A percentile compares a stretch with the other conserved stretches of the same genome.
phyloP scores from a whole-genome alignment of 1,140 invertebrate genomes.

The Drosophila melanica region DNA sequence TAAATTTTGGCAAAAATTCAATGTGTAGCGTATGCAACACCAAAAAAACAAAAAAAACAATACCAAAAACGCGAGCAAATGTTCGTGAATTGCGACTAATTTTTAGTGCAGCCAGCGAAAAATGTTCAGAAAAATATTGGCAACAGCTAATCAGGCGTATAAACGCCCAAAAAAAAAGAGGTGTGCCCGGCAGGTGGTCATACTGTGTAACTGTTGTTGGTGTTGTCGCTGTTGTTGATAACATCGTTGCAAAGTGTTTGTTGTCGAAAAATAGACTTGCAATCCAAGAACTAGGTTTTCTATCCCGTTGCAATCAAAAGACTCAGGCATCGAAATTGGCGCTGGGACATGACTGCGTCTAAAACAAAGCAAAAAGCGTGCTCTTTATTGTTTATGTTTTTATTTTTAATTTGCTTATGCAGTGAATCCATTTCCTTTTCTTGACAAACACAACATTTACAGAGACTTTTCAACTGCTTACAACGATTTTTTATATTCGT shows the following conservation, averaged over 20 bases:
- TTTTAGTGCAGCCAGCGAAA: constrained; percentile 65
- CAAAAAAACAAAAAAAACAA: not conserved
- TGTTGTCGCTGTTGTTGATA: constrained; percentile 60
- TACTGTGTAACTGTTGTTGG: constrained; percentile 14
- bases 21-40: constrained; percentile 33
- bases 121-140: constrained; percentile 67
- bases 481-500: too few relatives aligned
- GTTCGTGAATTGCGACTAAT: constrained; percentile 77
- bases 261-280: constrained; percentile 76
- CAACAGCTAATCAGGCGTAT: constrained; percentile 75
- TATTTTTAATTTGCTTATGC: too few relatives aligned
- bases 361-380: constrained; percentile 2
- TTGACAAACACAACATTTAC: too few relatives aligned
- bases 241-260: constrained; percentile 79
- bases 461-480: too few relatives aligned
- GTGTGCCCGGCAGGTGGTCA: constrained; percentile 74
- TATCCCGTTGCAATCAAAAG: constrained; percentile 69
- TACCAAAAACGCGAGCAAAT: constrained; percentile 48
- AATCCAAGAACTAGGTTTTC: constrained; percentile 69
- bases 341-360: not conserved
- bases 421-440: too few relatives aligned
- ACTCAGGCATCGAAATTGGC: constrained; percentile 71
- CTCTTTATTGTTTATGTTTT: not conserved
- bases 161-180: constrained; percentile 66
- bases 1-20: constrained; percentile 45